Conservation (phyloP, 2,113 vertebrate genomes). For the Elephas maximus region DNA sequence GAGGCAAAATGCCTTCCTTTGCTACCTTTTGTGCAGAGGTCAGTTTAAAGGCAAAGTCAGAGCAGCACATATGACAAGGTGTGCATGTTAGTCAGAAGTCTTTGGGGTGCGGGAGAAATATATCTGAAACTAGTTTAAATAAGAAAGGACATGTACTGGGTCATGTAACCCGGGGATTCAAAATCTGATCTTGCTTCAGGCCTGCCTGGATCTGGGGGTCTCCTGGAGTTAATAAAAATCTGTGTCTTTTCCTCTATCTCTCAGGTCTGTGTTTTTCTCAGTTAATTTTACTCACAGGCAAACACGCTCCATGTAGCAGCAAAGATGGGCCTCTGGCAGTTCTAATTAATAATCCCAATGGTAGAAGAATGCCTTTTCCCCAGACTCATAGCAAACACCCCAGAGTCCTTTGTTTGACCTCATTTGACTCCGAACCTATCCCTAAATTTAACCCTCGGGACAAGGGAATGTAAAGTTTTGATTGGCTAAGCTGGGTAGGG, state of each 20-base stretch:
- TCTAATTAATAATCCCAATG: not conserved
- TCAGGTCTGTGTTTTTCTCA: not conserved
- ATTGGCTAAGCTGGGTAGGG: too few relatives aligned
- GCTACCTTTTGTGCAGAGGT: not conserved
- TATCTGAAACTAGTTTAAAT: not conserved
- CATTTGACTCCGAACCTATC: not conserved
- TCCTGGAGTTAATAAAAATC: not conserved
- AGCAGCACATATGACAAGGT: accelerated
- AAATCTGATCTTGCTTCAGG: not conserved
- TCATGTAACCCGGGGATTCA: too few relatives aligned
- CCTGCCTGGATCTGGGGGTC: too few relatives aligned
- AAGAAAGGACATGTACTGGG: not conserved
- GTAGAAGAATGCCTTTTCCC: not conserved
- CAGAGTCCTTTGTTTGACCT: too few relatives aligned
- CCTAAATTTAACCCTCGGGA: too few relatives aligned
- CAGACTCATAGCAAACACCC: not conserved
- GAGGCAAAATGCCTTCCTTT: accelerated
- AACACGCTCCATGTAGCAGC: too few relatives aligned
- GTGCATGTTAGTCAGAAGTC: not conserved
- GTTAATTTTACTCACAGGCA: not conserved
- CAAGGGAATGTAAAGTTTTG: not conserved
- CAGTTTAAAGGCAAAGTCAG: not conserved
- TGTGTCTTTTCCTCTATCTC: accelerated
- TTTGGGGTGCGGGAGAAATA: not conserved
- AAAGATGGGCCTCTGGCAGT: not conserved